phyloP scores from a whole-genome alignment of 2,797 vertebrate genomes.

The Synanceia verrucosa region DNA sequence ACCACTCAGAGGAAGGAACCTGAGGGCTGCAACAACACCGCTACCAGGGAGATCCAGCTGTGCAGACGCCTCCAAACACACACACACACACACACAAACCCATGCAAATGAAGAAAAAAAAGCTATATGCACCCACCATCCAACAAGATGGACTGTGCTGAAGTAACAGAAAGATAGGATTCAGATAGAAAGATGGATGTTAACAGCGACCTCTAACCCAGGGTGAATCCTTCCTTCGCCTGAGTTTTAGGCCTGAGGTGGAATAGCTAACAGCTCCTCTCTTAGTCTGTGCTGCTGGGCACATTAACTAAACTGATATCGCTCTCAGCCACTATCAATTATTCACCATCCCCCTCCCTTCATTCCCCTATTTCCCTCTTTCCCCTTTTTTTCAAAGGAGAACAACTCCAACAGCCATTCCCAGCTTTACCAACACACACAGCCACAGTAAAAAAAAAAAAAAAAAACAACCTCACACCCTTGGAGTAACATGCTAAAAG shows the following conservation, averaged over 20 bases:
- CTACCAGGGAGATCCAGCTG: slow-evolving; percentile 82
- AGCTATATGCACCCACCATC: not conserved
- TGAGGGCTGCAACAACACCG: slow-evolving; percentile 70
- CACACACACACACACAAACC: slow-evolving; percentile 40
- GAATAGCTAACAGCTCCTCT: slow-evolving; percentile 81
- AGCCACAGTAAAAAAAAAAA: slow-evolving; percentile 50
- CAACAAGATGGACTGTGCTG: slow-evolving; percentile 33
- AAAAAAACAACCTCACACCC: slow-evolving; percentile 25
- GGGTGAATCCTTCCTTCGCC: slow-evolving; percentile 48
- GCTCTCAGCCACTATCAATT: slow-evolving; percentile 87
- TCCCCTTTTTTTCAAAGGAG: slow-evolving; percentile 72
- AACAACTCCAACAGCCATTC: slow-evolving; percentile 55
- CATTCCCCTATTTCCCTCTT: slow-evolving; percentile 21
- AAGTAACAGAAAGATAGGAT: slow-evolving; percentile 9
- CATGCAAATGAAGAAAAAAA: slow-evolving; percentile 61
- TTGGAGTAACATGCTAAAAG: slow-evolving; percentile 42
- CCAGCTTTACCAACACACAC: slow-evolving; percentile 43
- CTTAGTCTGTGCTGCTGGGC: slow-evolving; percentile 83
- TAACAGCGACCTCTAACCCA: slow-evolving; percentile 37
- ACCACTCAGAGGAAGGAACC: slow-evolving; percentile 80
- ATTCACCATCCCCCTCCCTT: slow-evolving; percentile 72
- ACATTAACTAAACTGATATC: slow-evolving; percentile 89
- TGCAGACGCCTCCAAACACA: slow-evolving; percentile 68
- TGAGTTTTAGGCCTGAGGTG: slow-evolving; percentile 75
- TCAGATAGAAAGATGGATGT: slow-evolving; percentile 24